Percentiles rank a stretch among this genome's conserved stretches.
phyloP scores from a whole-genome alignment of 2,113 vertebrate species.

The Nicator chloris region DNA sequence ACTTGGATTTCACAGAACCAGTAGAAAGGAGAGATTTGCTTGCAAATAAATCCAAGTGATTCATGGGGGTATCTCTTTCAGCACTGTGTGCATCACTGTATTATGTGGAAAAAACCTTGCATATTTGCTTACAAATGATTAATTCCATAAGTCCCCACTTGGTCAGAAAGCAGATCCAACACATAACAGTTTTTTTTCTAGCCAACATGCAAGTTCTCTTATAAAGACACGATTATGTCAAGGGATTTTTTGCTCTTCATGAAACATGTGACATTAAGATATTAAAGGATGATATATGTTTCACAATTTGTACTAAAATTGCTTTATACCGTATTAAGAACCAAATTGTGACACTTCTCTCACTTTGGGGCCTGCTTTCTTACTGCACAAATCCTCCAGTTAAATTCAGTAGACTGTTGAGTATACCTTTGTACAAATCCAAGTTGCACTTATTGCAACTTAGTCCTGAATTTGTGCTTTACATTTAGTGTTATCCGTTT shows the following conservation, averaged over 20 bases:
- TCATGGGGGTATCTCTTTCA: neutral
- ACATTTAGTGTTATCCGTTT: neutral
- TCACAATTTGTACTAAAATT: neutral
- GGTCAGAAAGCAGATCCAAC: neutral
- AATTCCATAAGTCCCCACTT: neutral
- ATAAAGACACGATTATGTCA: neutral
- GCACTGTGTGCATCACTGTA: neutral
- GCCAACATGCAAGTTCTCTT: neutral
- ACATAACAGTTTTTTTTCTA: neutral
- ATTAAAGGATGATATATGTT: neutral
- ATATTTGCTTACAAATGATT: neutral
- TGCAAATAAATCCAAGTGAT: slow-evolving; percentile 32
- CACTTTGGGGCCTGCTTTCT: neutral
- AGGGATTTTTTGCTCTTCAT: neutral
- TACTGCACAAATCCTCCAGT: neutral
- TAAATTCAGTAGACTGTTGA: neutral
- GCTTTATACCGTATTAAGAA: neutral
- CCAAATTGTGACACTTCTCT: neutral
- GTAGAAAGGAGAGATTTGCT: neutral
- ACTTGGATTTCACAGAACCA: neutral
- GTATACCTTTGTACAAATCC: neutral
- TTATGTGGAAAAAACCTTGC: neutral
- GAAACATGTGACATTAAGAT: neutral
- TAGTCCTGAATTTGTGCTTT: neutral
- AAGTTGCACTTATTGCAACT: neutral